Conservation (phyloP, 92 coral and sea anemone genomes). For the Pocillopora grandis region DNA sequence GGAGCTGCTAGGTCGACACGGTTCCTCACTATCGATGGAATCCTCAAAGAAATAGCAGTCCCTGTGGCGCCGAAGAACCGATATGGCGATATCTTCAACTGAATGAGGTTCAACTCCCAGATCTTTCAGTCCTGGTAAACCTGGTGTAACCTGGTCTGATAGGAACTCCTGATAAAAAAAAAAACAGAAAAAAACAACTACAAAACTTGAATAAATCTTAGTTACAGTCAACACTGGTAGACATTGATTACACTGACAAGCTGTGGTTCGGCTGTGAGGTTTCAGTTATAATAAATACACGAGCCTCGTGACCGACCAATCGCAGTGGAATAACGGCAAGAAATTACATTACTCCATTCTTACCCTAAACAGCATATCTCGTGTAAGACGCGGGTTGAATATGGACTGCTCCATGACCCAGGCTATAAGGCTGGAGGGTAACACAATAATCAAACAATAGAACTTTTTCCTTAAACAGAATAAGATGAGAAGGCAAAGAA, state of each 20-base stretch:
- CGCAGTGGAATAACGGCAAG: too few species aligned
- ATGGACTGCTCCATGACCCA: conserved; percentile 82
- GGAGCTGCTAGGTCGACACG: conserved; percentile 85
- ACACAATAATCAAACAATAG: background rate
- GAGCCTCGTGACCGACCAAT: too few species aligned
- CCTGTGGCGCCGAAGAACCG: conserved; percentile 95
- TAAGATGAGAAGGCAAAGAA: background rate
- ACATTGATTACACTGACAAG: too few species aligned
- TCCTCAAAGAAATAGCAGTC: conserved; percentile 87
- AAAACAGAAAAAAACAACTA: background rate
- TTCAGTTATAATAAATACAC: too few species aligned
- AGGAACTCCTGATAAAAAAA: conserved; percentile 72
- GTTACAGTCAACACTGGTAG: background rate
- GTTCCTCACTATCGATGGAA: conserved; percentile 89
- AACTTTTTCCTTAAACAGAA: background rate
- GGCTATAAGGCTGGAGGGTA: conserved; percentile 67
- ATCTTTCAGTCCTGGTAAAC: conserved; percentile 90
- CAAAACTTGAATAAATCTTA: background rate
- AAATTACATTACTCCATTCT: conserved; percentile 18
- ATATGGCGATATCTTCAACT: conserved; percentile 86
- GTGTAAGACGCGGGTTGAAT: conserved; percentile 88
- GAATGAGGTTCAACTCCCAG: conserved; percentile 86
- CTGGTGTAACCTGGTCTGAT: conserved; percentile 74
- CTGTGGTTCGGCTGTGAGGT: too few species aligned
- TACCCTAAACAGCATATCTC: conserved; percentile 95